Conservation (phyloP, 2,888 invertebrate genomes). For the Cantharis lateralis region DNA sequence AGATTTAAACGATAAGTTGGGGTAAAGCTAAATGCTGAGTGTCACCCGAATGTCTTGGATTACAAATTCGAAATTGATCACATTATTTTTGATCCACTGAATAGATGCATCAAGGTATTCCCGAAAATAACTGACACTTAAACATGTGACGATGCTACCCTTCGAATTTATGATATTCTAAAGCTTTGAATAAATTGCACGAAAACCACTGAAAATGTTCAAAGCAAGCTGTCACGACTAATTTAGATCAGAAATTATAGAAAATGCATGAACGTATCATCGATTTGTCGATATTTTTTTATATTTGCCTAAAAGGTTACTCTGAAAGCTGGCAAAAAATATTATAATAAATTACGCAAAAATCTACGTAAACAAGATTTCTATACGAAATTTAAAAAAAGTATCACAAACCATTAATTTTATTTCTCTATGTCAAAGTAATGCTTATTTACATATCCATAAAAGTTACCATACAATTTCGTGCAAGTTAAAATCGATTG, state of each 20-base stretch:
- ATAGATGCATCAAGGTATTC: background rate
- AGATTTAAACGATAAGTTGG: background rate
- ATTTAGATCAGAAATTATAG: background rate
- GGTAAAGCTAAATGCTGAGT: too few relatives aligned
- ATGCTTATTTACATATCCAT: background rate
- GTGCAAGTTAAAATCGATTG: background rate
- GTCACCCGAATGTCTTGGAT: background rate
- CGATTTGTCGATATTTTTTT: background rate
- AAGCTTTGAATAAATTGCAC: background rate
- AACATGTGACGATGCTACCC: background rate
- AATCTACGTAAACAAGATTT: background rate
- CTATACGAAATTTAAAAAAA: background rate
- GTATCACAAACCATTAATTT: background rate
- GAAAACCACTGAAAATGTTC: background rate
- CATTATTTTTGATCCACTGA: background rate
- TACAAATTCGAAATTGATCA: background rate
- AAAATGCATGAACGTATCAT: background rate
- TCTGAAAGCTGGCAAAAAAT: background rate
- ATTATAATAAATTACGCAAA: background rate
- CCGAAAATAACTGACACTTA: background rate
- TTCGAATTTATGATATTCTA: background rate
- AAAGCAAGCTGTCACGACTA: background rate
- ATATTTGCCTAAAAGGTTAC: background rate
- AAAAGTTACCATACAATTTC: background rate
- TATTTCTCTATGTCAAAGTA: background rate